Percentiles rank a stretch among this genome's conserved stretches.
Evolutionary conservation across 2,113 vertebrate species (phyloP).

Genomic region (Bambusicola thoracicus): DNA sequence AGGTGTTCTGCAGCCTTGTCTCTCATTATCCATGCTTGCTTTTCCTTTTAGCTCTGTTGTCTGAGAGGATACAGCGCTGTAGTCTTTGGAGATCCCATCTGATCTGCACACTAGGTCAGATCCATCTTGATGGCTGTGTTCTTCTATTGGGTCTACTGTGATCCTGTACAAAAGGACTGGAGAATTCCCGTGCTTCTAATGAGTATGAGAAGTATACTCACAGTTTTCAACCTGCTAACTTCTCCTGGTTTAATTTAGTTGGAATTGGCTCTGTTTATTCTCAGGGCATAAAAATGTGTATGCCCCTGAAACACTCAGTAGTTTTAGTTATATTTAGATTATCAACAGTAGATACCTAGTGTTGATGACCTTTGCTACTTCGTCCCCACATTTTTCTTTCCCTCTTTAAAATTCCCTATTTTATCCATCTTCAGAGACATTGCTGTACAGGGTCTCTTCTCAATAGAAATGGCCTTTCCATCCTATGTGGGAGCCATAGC

Average conservation of each 20-base stretch:
- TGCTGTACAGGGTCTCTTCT: not conserved
- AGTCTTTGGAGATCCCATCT: not conserved
- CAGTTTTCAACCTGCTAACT: not conserved
- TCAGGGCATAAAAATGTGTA: not conserved
- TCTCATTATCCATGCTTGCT: not conserved
- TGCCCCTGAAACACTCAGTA: not conserved
- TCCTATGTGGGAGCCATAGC: not conserved
- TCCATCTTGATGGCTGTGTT: not conserved
- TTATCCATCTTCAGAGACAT: not conserved
- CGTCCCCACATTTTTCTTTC: not conserved
- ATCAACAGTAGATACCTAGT: not conserved
- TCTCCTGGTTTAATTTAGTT: not conserved
- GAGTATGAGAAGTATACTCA: not conserved
- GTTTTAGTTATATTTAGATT: not conserved
- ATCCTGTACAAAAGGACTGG: not conserved
- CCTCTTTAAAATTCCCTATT: not conserved
- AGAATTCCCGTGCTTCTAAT: not conserved
- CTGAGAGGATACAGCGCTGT: not conserved
- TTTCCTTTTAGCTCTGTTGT: not conserved
- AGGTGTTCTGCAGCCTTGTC: not conserved
- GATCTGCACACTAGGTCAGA: not conserved
- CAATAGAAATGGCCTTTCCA: not conserved
- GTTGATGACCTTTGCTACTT: not conserved
- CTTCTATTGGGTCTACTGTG: not conserved
- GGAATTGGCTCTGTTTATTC: not conserved